Evolutionary conservation across 2,888 invertebrate genomes (phyloP), one percentile per base, ranked within the genome.

Genomic region (Eristalis pertinax): DNA sequence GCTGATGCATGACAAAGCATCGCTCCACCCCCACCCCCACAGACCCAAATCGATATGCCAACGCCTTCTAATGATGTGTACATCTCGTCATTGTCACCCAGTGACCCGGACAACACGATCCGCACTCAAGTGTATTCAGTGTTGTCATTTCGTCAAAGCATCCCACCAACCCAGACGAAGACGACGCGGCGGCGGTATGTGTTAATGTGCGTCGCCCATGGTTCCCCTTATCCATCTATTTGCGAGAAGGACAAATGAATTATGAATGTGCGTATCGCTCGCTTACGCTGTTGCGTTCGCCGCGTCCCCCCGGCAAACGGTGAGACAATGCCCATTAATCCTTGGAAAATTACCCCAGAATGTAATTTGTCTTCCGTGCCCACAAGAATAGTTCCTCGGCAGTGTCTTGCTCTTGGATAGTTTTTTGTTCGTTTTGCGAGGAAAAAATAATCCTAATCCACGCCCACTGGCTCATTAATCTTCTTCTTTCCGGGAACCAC

Each of bases 341-440:
- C 62, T 62, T 76, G 29, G 29, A 62, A 50, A 50, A 69, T 29
- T 63, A 13, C 2, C 11, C n/a, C 60, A 11, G 29, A 69, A 77
- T 38, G 26, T 69, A 50, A 69, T 77, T 77, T 69, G 56, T 77
- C 77, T 63, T 69, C 11, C 41, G 24, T 13, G n/a, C 29, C 4
- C n/a, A 4, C 68, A 13, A 32, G 50, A 69, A 50, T 62, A 69
- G 69, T 69, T 69, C 8, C 50, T 22, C 22, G 62, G 63, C 29
- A n/a, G 5, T 50, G 19, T 19, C 50, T 19, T 19, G 8, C 8
- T 19, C 50, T 50, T 19, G 8, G 19, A 50, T 50, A 50, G 50
- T 50, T n/a, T 50, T 50, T 19, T 50, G 38, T 38, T 38, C 43
- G 4, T 15, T 43, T 15, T 13, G 4, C 4, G 43, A 8, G 50